Evolutionary conservation across 2,797 vertebrate genomes (phyloP), one percentile per base, ranked within the genome.

Genomic region (Notamacropus eugenii): DNA sequence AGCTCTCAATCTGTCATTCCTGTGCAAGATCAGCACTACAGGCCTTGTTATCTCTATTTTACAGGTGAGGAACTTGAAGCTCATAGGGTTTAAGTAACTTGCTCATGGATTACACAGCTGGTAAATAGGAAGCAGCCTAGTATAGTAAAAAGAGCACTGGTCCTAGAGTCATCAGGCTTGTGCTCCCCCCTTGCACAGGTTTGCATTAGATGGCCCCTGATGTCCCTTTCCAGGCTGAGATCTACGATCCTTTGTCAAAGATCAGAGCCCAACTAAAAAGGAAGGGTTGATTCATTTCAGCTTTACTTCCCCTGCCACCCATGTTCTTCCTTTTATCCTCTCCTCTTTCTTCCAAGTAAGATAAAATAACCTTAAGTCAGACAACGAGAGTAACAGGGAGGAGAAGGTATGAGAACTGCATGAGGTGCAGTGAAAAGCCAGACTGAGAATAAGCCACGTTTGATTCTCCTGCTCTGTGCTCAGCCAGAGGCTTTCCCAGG

Each of bases 401-500:
- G 29, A 28, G 55, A 67, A 56, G 94, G 54, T 28, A 82, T 52
- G 54, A 91, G 14, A 34, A 29, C 10, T 12, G 34, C 40, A 27
- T 54, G 50, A 55, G 16, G 28, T 16, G 24, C 55, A 90, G 29
- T 54, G 22, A 34, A 58, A 91, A 91, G 24, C 22, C 92, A 92
- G 91, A 67, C 0, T 1, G 40, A 11, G 12, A 90, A 67, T 46
- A 46, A 27, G 22, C 8, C 40, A 54, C 90, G 74, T 2, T 90
- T 34, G 93, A 34, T 16, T 27, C 46, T 67, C 59, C n/a, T 31
- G 12, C 31, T 19, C 54, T 55, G 59, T 50, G 74, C 58, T 87
- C 24, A 95, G 55, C 57, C 46, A 0, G 8, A 12, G 24, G 40
- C 50, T 92, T 97, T 91, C 19, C 3, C 82, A 31, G 98, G 93